Percentiles rank a stretch among this genome's conserved stretches.
phyloP scores from a whole-genome alignment of 2,113 vertebrate species.

The Nannobrachium achirus region DNA sequence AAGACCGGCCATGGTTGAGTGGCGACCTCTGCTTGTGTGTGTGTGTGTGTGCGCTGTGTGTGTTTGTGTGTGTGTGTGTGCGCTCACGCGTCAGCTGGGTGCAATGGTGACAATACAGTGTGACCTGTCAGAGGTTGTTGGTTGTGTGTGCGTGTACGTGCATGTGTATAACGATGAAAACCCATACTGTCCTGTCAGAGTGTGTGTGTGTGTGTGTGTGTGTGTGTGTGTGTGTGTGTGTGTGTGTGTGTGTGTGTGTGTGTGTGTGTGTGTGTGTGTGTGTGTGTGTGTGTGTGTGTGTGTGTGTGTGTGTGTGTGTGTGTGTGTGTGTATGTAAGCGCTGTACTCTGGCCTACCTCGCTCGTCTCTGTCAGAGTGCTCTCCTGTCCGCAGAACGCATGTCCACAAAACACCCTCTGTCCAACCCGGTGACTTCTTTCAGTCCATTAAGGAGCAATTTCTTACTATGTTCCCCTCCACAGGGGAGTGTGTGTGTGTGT shows the following conservation, averaged over 20 bases:
- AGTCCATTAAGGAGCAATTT: too few species aligned
- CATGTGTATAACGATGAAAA: not conserved
- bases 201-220: not conserved
- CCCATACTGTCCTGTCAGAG: not conserved
- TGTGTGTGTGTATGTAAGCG: not conserved
- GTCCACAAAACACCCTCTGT: too few species aligned
- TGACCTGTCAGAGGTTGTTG: not conserved
- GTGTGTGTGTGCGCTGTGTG: not conserved
- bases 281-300: not conserved
- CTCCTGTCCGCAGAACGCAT: too few species aligned
- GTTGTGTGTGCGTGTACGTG: not conserved
- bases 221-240: not conserved
- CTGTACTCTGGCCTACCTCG: too few species aligned
- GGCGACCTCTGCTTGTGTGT: not conserved
- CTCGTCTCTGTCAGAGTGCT: too few species aligned
- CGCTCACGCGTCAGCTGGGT: not conserved
- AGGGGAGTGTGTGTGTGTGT: not conserved
- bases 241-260: not conserved
- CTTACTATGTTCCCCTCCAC: too few species aligned
- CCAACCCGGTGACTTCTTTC: too few species aligned
- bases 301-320: not conserved
- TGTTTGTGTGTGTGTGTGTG: conserved; percentile 2
- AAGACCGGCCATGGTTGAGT: conserved; percentile 18
- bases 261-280: not conserved
- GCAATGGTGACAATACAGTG: not conserved